Percentiles rank a stretch among this genome's conserved stretches.
Conservation (phyloP, 2,888 invertebrate genomes). For the Drosophila birchii region DNA sequence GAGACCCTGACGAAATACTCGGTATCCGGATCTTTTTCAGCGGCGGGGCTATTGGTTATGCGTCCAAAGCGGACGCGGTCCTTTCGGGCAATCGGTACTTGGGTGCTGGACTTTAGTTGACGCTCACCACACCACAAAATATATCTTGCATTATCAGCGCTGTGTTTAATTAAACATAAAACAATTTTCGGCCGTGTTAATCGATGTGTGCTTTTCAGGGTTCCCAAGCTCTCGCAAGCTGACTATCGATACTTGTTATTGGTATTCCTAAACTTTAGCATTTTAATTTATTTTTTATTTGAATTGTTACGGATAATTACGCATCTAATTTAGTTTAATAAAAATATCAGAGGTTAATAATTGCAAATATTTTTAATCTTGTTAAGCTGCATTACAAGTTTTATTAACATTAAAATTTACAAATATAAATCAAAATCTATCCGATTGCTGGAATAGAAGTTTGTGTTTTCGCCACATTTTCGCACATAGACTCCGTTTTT, state of each 20-base stretch:
- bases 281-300: neutral
- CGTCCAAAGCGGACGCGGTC: neutral
- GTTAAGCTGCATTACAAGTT: neutral
- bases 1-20: conserved; percentile 7
- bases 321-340: neutral
- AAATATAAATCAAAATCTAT: conserved; percentile 97
- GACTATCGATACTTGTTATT: conserved; percentile 7
- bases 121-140: conserved; percentile 25
- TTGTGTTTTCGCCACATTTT: conserved; percentile 88
- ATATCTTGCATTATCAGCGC: conserved; percentile 29
- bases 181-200: conserved; percentile 38
- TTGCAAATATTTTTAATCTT: too few species aligned
- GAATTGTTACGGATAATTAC: neutral
- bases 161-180: conserved; percentile 38
- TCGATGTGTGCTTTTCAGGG: conserved; percentile 15
- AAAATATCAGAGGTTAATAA: too few species aligned
- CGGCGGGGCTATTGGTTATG: neutral
- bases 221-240: conserved; percentile 28
- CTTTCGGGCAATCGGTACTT: neutral
- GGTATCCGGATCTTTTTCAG: neutral
- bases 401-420: conserved; percentile 81
- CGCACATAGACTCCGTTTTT: conserved; percentile 94
- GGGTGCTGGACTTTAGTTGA: conserved; percentile 7
- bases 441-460: conserved; percentile 94
- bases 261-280: neutral